Conservation (phyloP, 2,888 invertebrate species). For the Tetragonula carbonaria region DNA sequence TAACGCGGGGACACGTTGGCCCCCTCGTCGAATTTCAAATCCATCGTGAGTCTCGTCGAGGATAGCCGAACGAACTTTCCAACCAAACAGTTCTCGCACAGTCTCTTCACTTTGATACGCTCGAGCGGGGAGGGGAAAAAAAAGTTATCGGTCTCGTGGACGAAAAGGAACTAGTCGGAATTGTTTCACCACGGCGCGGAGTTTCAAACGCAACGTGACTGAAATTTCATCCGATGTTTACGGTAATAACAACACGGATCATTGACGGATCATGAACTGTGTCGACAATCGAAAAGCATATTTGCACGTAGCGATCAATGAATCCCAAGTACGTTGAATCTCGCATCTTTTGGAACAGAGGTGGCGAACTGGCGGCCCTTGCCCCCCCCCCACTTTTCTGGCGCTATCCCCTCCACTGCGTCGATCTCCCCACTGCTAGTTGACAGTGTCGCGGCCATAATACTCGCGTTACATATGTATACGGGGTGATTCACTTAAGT, state of each 20-base stretch:
- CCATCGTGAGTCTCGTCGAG: slow-evolving; percentile 25
- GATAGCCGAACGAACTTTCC: slow-evolving; percentile 33
- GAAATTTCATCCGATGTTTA: not conserved
- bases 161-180: not conserved
- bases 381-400: too few relatives aligned
- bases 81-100: not conserved
- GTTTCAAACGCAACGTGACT: not conserved
- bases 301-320: not conserved
- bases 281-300: too few relatives aligned
- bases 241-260: not conserved
- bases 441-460: too few relatives aligned
- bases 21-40: slow-evolving; percentile 36
- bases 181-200: not conserved
- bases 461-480: too few relatives aligned
- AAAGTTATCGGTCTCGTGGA: not conserved
- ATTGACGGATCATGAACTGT: not conserved
- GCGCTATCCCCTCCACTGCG: too few relatives aligned
- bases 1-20: not conserved
- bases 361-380: too few relatives aligned
- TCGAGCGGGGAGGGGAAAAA: not conserved
- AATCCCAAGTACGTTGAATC: not conserved
- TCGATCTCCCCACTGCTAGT: too few relatives aligned
- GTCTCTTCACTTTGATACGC: not conserved
- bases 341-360: too few relatives aligned
- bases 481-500: too few relatives aligned